Base-by-base conservation (phyloP, 2,888 invertebrate genomes). In the Zhuqinia jingwanae region DNA sequence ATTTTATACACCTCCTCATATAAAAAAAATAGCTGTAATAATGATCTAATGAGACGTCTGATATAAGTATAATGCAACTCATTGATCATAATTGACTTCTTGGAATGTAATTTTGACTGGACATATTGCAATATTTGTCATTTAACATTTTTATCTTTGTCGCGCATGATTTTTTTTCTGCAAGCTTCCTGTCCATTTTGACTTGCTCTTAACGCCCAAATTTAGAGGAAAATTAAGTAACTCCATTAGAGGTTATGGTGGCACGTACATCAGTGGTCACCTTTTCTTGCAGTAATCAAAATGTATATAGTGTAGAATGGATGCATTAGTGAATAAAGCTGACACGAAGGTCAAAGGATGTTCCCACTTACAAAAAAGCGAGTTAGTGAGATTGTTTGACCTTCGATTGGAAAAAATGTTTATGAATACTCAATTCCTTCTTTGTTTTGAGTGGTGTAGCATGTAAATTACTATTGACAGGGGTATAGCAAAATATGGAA, bases 301-400 rank as follows among this genome's bases (percentile, higher is more conserved):
- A 50, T 22, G 50, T 13, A 50, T 22, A 25, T 13, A 70, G 47
- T 13, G 25, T 25, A 25, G 25, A n/a, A 50, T 15, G 13, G 11
- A 22, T 58, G 2, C 17, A 42, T 56, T 75, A 53, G 17, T 22
- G 47, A 73, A 27, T 47, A 50, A 73, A 20, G 22, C 50, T 73
- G 15, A 73, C 27, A 15, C 50, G 73, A 73, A 73, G 73, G 73
- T 75, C 75, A 75, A 10, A 56, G 75, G 75, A 75, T 56, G 75
- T 75, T 75, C 56, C 75, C 53, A 56, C 36, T 11, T 56, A 75
- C 30, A 56, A 75, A n/a, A n/a, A 17, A 75, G 0, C 53, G 36
- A 73, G 11, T 11, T 5, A 22, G 47, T 73, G 75, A 75, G 36
- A 53, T 56, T 30, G 53, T 56, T 30, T 56, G 56, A 10, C 75